These are phyloP conservation scores for Zonotrichia leucophrys DNA, from an alignment of 2,113 vertebrate genomes.

Conservation along the genomic window DNA sequence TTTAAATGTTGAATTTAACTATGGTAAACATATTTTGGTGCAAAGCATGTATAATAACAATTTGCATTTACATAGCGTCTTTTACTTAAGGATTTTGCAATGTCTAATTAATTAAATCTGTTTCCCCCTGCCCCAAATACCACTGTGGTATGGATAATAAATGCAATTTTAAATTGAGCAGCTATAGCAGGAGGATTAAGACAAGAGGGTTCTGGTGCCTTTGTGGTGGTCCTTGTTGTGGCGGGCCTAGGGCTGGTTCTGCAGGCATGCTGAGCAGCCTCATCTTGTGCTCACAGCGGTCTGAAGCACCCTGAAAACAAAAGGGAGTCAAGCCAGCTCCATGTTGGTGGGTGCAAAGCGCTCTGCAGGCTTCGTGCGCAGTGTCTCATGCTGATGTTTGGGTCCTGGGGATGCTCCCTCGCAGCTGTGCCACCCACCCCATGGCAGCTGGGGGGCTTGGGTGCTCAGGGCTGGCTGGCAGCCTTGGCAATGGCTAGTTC, in stretches of 20 bases:
- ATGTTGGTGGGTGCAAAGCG: background rate
- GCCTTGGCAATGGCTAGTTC: fast-evolving
- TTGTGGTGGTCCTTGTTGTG: background rate
- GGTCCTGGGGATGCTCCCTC: background rate
- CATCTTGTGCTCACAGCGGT: fast-evolving
- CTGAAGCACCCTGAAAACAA: background rate
- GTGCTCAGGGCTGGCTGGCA: background rate
- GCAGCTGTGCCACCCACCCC: fast-evolving
- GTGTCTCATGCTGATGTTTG: fast-evolving
- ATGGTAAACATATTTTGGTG: constrained; percentile 44
- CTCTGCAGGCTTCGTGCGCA: fast-evolving
- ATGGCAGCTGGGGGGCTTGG: fast-evolving
- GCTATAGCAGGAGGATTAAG: constrained; percentile 26
- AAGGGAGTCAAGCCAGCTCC: fast-evolving
- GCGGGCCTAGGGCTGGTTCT: background rate
- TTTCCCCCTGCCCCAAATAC: background rate
- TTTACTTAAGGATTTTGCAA: constrained; percentile 46
- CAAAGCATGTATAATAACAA: constrained; percentile 33
- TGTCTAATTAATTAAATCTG: constrained; percentile 60
- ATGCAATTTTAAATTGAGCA: background rate
- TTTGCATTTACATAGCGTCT: constrained; percentile 57
- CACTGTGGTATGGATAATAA: constrained; percentile 9
- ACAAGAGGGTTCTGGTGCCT: background rate
- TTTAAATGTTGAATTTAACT: constrained; percentile 38
- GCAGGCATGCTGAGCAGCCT: background rate